Base-by-base conservation (phyloP, 2,888 invertebrate species). In the Eupithecia exiguata region DNA sequence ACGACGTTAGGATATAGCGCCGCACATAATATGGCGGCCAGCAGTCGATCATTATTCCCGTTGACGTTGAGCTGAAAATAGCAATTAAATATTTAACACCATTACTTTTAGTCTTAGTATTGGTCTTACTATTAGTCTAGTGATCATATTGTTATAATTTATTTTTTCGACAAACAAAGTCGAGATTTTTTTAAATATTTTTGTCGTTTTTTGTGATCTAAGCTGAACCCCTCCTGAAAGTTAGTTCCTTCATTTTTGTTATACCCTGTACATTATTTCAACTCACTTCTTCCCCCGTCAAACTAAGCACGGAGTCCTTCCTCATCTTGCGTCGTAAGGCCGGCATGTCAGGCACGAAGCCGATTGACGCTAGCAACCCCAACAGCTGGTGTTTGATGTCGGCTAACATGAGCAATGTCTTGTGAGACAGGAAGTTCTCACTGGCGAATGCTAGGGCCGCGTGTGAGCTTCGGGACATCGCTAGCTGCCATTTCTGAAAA, bases 1-100 rank as follows among this genome's bases (percentile, higher is more conserved):
- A 98, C 97, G 46, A 99, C 96, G 86, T 98, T 98, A 0, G 99
- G 99, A 91, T 99, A 99, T 30, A 98, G 94, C 0, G 99, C 98
- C 2, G 98, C 98, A 87, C 98, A 98, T 63, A 99, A 93, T 38
- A 99, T 96, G 0, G 98, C 98, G 69, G 97, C 95, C 30, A 98
- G 87, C n/a, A 98, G 88, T 74, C 96, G 95, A 75, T 96, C 95
- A 82, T 97, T 97, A 7, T 96, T 96, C 5, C 97, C 96, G 81
- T 98, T 97, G 12, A 91, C 91, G 84, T 97, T 97, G 46, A 97
- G 93, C 94, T 97, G 91, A 70, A 80, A 78, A 25, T 35, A 67
- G 4, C 5, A 49, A 53, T 21, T 7, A 18, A n/a, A 49, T 46
- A 46, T 46, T 46, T 18, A 10, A 46, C 46, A 46, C 16, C 18